Evolutionary conservation across 1,140 invertebrate species (phyloP).

Genomic region (Saxidomus purpurata): DNA sequence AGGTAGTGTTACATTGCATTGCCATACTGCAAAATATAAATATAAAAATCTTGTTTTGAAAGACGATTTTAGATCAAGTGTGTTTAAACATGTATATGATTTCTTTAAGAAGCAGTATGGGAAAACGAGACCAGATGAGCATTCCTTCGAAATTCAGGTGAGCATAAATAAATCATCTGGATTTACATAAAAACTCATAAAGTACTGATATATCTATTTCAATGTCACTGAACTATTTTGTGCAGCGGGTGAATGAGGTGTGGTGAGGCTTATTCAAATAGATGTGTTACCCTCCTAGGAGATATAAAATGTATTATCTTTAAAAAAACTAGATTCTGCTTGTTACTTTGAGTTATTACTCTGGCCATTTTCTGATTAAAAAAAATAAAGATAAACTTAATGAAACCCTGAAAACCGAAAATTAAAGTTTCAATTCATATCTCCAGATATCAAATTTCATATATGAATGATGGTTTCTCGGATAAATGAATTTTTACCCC

Average conservation of each 20-base stretch:
- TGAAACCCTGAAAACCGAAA: not conserved
- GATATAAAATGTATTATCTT: not conserved
- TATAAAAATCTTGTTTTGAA: not conserved
- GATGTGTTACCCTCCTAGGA: too few relatives aligned
- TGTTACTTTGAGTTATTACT: not conserved
- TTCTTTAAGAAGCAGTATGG: too few relatives aligned
- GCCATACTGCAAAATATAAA: slow-evolving; percentile 23
- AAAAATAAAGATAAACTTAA: not conserved
- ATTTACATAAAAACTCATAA: not conserved
- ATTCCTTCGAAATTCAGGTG: too few relatives aligned
- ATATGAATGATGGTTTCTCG: too few relatives aligned
- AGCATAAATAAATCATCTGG: not conserved
- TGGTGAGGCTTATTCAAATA: too few relatives aligned
- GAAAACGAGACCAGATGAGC: too few relatives aligned
- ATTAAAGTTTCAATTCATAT: not conserved
- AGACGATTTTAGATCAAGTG: not conserved
- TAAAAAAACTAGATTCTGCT: not conserved
- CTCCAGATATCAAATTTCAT: too few relatives aligned
- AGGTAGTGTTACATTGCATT: not conserved
- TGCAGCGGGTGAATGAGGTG: too few relatives aligned
- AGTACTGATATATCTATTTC: not conserved
- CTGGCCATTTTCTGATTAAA: not conserved
- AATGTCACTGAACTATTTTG: too few relatives aligned
- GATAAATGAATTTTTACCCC: not conserved
- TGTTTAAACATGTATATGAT: not conserved